These are phyloP conservation scores for Morus bassanus DNA, from an alignment of 2,797 vertebrate genomes.

Conservation along the genomic window DNA sequence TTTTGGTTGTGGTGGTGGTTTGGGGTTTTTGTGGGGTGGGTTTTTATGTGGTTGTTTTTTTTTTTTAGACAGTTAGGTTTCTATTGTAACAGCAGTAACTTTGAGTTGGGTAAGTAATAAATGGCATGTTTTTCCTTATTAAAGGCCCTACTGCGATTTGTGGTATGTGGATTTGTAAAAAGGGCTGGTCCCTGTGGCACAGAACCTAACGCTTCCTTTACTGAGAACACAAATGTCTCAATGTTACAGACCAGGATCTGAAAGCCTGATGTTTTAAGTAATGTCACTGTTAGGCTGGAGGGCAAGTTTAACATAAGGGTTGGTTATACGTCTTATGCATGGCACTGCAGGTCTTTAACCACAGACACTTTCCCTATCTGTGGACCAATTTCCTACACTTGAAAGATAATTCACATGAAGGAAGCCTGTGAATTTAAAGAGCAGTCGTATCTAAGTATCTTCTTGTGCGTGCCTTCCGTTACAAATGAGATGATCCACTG, in stretches of 20 bases:
- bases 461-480: neutral
- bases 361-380: neutral
- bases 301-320: neutral
- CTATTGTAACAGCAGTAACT: neutral
- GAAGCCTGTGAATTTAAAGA: neutral
- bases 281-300: neutral
- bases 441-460: neutral
- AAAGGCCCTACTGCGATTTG: neutral
- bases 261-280: neutral
- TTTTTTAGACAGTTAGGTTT: neutral
- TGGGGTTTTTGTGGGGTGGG: too few species aligned
- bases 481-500: neutral
- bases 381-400: neutral
- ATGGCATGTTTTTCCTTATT: neutral
- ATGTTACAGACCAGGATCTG: neutral
- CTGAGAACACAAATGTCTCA: neutral
- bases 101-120: neutral
- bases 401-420: neutral
- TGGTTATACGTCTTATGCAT: neutral
- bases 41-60: too few species aligned
- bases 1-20: neutral
- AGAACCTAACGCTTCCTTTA: neutral
- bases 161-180: neutral
- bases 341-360: neutral
- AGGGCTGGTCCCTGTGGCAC: neutral